Base-by-base conservation (phyloP, 2,797 vertebrate genomes). In the Mionectes olivaceus region DNA sequence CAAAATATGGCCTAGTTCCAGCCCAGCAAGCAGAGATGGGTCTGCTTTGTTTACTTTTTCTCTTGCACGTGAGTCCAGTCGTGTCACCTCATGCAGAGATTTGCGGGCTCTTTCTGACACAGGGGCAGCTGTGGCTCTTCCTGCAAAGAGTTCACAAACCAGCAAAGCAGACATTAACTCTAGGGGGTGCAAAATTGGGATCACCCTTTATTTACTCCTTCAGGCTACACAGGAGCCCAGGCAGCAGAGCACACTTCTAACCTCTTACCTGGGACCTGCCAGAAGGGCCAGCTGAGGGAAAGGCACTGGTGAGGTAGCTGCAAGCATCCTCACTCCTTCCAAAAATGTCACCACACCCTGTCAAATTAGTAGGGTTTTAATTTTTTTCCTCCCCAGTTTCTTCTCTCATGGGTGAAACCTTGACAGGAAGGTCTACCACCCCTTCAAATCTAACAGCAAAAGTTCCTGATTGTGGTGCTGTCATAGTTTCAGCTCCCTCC, bases 11-110 rank as follows among this genome's bases (percentile, higher is more conserved):
- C 25, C 37, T 61, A 35, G 25, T 41, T 91, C 46, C 83, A 94
- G 74, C 47, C 32, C 19, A 61, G 74, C 4, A 12, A 79, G 76
- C n/a, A n/a, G 22, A 44, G 64, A 27, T 83, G 43, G 47, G 47
- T 43, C 28, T 13, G 41, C 44, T 56, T 61, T n/a, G 33, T 83
- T 81, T 39, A 12, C 49, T 89, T 70, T 60, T 87, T 35, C 41
- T 41, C 41, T 43, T 10, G 32, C 46, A 56, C 33, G 10, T 71
- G 80, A 84, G 43, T 3, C 35, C 44, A 13, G 32, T 67, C 30
- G 0, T 68, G 50, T 27, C 15, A 14, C 4, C 76, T 59, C 49
- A 12, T 0, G 1, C 55, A 44, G 50, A 30, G 1, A 0, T 75
- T 68, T 35, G 53, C 12, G 27, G 79, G 56, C 28, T 82, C 67